These are phyloP conservation scores for Ceratotherium simum DNA, from an alignment of 2,113 vertebrate genomes.

Conservation along the genomic window DNA sequence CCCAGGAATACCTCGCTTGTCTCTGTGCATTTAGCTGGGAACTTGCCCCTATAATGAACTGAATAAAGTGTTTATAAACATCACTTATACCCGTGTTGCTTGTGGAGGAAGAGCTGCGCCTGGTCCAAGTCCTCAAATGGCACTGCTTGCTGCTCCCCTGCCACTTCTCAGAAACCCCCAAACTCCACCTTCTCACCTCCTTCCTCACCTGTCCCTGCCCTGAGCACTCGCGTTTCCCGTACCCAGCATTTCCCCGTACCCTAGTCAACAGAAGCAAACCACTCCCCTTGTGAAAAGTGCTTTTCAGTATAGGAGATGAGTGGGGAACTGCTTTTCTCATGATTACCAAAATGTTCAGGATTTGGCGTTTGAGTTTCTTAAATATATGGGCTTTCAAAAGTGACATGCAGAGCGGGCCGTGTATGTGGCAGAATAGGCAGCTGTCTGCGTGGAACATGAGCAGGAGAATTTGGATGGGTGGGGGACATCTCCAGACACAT, in stretches of 20 bases:
- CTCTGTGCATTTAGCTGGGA: slow-evolving; percentile 60
- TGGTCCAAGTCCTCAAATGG: background rate
- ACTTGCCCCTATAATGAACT: background rate
- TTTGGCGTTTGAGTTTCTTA: background rate
- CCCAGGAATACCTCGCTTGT: slow-evolving; percentile 55
- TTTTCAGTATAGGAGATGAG: background rate
- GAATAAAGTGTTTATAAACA: slow-evolving; percentile 76
- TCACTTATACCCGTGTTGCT: background rate
- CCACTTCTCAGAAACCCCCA: background rate
- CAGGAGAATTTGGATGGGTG: too few species aligned
- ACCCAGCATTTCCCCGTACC: background rate
- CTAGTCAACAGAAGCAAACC: background rate
- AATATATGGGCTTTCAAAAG: background rate
- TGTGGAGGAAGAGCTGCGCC: accelerated
- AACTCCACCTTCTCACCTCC: background rate
- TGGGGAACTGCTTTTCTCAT: background rate
- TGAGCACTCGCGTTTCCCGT: too few species aligned
- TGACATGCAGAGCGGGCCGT: background rate
- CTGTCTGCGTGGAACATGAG: accelerated
- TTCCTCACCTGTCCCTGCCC: background rate
- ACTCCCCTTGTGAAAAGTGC: background rate
- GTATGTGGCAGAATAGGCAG: accelerated
- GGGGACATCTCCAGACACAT: background rate
- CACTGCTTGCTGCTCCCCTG: too few species aligned
- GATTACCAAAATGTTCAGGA: background rate